Base-by-base conservation (phyloP, 2,797 vertebrate species). In the Salarias fasciatus region DNA sequence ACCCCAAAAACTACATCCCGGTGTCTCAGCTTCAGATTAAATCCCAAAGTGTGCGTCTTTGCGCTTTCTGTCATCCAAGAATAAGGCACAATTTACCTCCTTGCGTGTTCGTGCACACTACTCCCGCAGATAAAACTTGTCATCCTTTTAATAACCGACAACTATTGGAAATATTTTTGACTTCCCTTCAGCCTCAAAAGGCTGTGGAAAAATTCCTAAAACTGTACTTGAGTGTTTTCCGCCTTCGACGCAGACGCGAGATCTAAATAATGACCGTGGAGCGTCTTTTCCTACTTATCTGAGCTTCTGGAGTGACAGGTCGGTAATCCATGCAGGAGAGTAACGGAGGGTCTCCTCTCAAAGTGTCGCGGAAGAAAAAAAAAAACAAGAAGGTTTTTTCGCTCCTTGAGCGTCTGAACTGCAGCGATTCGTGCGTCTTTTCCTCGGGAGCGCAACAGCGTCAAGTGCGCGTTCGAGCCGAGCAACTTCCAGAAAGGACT, bases 1-100 rank as follows among this genome's bases (percentile, higher is more conserved):
- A 67, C 47, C 57, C 5, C 30, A 41, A 44, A 38, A 79, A 77
- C 86, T 88, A 85, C 89, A 90, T 90, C 84, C 74, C 55, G 38
- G 15, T 11, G 51, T 42, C 37, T 29, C 28, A 2, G 15, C 38
- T 41, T 77, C 63, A 62, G 30, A 59, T 49, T 13, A 59, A 43
- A 61, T 73, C 68, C 80, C 68, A 45, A 60, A 68, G 49, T 54
- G 49, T 11, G 67, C 12, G 52, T 55, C 60, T 63, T 53, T 44
- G 61, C 15, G 47, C 4, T 47, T 49, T 63, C 8, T 33, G 37
- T 74, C 73, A 77, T 82, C 79, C 78, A 52, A 53, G n/a, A 63
- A 52, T 30, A 55, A 69, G 4, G 55, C 49, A 28, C 47, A 67
- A 60, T 75, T 76, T 41, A 67, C 10, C 53, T 73, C 72, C 83